Base-by-base conservation (phyloP, 2,797 vertebrate genomes). In the Fistularia commersonii region DNA sequence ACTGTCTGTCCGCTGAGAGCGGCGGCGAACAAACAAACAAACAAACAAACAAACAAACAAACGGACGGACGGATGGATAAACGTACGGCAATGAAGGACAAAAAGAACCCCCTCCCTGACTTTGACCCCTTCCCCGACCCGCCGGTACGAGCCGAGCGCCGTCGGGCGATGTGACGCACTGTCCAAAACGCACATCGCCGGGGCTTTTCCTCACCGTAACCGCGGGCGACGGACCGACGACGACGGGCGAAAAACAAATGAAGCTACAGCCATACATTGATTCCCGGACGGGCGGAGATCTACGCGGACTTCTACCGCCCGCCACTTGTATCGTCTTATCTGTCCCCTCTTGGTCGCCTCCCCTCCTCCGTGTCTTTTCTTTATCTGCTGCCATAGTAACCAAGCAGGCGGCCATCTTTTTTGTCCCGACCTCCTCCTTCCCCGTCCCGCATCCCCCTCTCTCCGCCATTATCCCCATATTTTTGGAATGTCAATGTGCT, bases 401-500 rank as follows among this genome's bases (percentile, higher is more conserved):
- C 54, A 11, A 56, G 65, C 40, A 32, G 32, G 6, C 39, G 11
- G 63, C 76, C 81, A 69, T 77, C 64, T 46, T 38, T 57, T 66
- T 40, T 63, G 56, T 71, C 71, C 67, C 52, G 64, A 10, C 45
- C n/a, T 11, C 8, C 66, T 63, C 37, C 50, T 68, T 78, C 47
- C 57, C 69, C 45, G 9, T 55, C 53, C 8, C 42, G 51, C 33
- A 69, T 73, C 81, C 46, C 48, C 70, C 66, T 75, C 87, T 70
- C 82, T 65, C 1, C 80, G 83, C 84, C 87, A 63, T 86, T 80
- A 79, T 86, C 80, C 80, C 67, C 88, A 91, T 90, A 88, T 89
- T 91, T 62, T 75, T 72, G 93, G 93, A 95, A 94, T 94, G 94
- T 94, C 91, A 84, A 93, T 85, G 90, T 96, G 93, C 91, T 94